These are phyloP conservation scores for Campylomormyrus numenius DNA, from an alignment of 2,113 vertebrate species.

Conservation along the genomic window DNA sequence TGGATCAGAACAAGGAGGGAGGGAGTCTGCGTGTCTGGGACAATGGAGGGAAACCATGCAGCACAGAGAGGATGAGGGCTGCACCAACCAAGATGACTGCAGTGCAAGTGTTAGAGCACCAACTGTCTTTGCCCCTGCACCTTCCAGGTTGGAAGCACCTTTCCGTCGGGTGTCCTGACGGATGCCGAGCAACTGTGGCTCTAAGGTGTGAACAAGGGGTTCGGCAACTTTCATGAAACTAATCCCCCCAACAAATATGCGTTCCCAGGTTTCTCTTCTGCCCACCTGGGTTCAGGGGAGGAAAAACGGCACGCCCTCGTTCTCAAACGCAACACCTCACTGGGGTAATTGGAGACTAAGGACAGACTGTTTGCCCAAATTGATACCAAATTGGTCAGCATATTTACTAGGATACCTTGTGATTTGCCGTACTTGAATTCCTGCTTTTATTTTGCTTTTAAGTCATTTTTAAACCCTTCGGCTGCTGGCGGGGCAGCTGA, in stretches of 20 bases:
- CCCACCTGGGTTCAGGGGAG: background rate
- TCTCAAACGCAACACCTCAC: background rate
- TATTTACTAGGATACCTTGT: conserved; percentile 15
- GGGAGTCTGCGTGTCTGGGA: conserved; percentile 75
- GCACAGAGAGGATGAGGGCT: conserved; percentile 32
- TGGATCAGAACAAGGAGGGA: conserved; percentile 82
- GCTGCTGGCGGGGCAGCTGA: background rate
- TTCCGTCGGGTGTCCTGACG: background rate
- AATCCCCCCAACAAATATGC: background rate
- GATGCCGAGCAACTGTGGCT: background rate
- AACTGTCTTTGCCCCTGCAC: conserved; percentile 86
- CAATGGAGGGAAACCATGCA: conserved; percentile 75
- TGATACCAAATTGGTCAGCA: background rate
- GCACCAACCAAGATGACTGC: background rate
- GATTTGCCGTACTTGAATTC: conserved; percentile 13
- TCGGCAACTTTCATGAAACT: background rate
- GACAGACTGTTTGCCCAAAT: conserved; percentile 3
- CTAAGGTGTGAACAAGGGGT: background rate
- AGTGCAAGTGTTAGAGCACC: conserved; percentile 39
- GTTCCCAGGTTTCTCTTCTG: background rate
- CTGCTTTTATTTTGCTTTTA: conserved; percentile 19
- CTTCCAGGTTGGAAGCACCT: conserved; percentile 69
- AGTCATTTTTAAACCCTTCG: conserved; percentile 15
- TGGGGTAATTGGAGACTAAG: background rate
- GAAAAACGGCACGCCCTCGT: background rate